Evolutionary conservation across 2,888 invertebrate species (phyloP).

Genomic region (Athetis lepigone): DNA sequence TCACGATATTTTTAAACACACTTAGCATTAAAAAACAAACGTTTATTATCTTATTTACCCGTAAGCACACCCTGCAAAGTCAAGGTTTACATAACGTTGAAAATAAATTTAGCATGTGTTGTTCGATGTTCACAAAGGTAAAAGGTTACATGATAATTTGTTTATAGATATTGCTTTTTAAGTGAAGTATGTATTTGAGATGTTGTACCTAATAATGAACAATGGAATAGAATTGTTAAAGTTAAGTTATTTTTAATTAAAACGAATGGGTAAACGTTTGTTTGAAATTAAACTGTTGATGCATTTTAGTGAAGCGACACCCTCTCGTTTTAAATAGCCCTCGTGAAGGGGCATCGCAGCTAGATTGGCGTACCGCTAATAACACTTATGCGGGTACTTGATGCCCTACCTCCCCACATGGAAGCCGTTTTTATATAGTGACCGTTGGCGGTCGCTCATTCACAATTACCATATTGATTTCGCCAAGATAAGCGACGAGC

Average conservation of each 20-base stretch:
- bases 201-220: conserved; percentile 22
- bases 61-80: conserved; percentile 46
- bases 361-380: conserved; percentile 87
- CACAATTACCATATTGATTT: conserved; percentile 84
- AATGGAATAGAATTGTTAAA: conserved; percentile 36
- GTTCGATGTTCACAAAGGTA: conserved; percentile 45
- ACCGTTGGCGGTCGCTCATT: conserved; percentile 74
- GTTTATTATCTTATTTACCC: conserved; percentile 46
- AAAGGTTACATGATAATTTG: conserved; percentile 55
- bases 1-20: conserved; percentile 33
- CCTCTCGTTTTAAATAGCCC: conserved; percentile 82
- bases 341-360: conserved; percentile 77
- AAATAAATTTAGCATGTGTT: conserved; percentile 37
- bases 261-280: conserved; percentile 56
- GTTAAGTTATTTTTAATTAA: conserved; percentile 54
- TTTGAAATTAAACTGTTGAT: conserved; percentile 72
- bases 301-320: conserved; percentile 77
- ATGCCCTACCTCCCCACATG: conserved; percentile 70
- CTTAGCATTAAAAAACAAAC: conserved; percentile 37
- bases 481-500: conserved; percentile 74
- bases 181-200: conserved; percentile 18
- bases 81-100: conserved; percentile 41
- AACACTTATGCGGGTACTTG: conserved; percentile 85
- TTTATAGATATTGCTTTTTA: conserved; percentile 7
- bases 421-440: conserved; percentile 68